These are phyloP conservation scores for Tauraco erythrolophus DNA, from an alignment of 2,113 vertebrate genomes.

Conservation along the genomic window DNA sequence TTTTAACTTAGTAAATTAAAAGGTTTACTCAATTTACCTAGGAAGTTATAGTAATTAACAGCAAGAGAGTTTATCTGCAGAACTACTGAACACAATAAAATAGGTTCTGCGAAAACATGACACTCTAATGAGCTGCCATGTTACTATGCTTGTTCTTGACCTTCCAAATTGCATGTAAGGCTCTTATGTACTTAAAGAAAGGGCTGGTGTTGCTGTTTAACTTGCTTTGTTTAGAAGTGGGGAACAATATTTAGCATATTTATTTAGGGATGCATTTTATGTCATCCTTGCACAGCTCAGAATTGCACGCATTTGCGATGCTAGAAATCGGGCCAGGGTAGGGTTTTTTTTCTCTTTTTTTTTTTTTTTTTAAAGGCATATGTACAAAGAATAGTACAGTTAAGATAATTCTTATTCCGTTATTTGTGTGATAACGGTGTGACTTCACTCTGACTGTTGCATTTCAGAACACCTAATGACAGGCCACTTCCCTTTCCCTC, in stretches of 20 bases:
- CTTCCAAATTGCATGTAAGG: neutral
- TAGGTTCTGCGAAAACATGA: neutral
- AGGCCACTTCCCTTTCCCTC: neutral
- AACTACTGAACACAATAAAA: neutral
- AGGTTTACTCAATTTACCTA: conserved; percentile 60
- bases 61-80: conserved; percentile 7
- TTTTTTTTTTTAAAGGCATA: neutral
- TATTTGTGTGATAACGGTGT: neutral
- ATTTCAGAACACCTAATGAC: neutral
- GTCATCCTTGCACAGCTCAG: neutral
- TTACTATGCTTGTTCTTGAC: neutral
- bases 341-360: neutral
- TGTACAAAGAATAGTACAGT: neutral
- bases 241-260: neutral
- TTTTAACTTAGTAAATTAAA: conserved; percentile 66
- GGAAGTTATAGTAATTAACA: conserved; percentile 51
- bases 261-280: neutral
- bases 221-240: neutral
- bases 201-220: neutral
- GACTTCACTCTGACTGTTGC: neutral
- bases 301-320: neutral
- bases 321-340: neutral
- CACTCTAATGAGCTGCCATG: neutral
- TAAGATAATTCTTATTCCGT: neutral
- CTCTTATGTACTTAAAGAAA: neutral